Evolutionary conservation across 2,113 vertebrate genomes (phyloP), one percentile per base, ranked within the genome.

Genomic region (Prunella himalayana): DNA sequence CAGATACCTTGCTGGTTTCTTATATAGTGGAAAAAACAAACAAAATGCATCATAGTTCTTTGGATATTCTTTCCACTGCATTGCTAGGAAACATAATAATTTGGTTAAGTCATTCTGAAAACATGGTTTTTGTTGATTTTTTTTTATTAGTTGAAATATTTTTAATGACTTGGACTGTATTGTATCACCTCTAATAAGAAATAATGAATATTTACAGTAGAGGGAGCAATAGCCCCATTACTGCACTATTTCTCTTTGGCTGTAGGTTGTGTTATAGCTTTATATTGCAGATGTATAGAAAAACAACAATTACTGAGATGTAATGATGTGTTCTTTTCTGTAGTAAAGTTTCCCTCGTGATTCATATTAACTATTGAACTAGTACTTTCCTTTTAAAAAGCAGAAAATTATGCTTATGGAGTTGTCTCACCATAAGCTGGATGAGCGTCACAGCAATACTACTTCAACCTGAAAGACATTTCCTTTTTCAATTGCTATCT

Each of bases 221-320:
- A 98, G 97, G 98, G 98, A 98, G 98, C 98, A 98, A 68, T 97
- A 97, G 81, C 86, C 97, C 93, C 59, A n/a, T 82, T 59, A 49
- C 96, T 97, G 73, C 35, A 82, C 17, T 73, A 10, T 76, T 96
- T 79, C 68, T 73, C 53, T 66, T 57, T 73, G 70, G 73, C 64
- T 72, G 28, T 81, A 77, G 39, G 76, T 79, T 77, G 35, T 91
- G 47, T 86, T 88, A 71, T 5, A 93, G 42, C 72, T 88, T 93
- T 82, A 28, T 86, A 42, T 14, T 80, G 88, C 71, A 85, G 63
- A 73, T 47, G 66, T 16, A 73, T 10, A 90, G 82, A 94, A 94
- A 94, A 95, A 56, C 56, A 96, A 39, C 86, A 91, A 37, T 87
- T 88, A 77, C 25, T 30, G 65, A 87, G 76, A 90, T 82, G 68